Evolutionary conservation across 2,888 invertebrate species (phyloP).

Genomic region (Spialia ferax): DNA sequence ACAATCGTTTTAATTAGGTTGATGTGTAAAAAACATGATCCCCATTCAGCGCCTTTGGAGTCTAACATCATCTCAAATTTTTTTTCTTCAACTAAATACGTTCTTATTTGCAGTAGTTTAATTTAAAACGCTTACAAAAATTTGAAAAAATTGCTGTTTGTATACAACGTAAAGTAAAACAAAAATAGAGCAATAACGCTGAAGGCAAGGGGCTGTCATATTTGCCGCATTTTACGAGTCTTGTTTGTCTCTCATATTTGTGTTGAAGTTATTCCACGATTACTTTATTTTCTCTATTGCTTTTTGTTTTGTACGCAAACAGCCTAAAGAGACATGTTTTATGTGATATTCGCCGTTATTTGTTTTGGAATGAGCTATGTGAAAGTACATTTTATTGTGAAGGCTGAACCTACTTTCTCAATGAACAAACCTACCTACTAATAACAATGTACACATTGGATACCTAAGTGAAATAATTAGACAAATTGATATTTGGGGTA

Average conservation of each 20-base stretch:
- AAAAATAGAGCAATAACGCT: constrained; percentile 23
- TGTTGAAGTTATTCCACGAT: constrained; percentile 29
- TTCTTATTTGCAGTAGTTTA: too few relatives aligned
- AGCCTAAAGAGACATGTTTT: constrained; percentile 15
- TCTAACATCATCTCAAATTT: too few relatives aligned
- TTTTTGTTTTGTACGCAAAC: constrained; percentile 49
- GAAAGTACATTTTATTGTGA: not conserved
- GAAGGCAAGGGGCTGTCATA: constrained; percentile 24
- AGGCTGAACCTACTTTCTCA: too few relatives aligned
- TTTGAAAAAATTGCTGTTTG: not conserved
- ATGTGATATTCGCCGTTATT: constrained; percentile 13
- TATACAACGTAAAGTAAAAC: not conserved
- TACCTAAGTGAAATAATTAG: too few relatives aligned
- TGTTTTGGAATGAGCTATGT: not conserved
- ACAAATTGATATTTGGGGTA: too few relatives aligned
- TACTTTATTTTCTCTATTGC: constrained; percentile 28
- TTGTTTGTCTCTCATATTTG: constrained; percentile 36
- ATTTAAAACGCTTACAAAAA: constrained; percentile 9
- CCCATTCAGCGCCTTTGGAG: too few relatives aligned
- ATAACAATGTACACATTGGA: too few relatives aligned
- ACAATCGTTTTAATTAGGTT: too few relatives aligned
- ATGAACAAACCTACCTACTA: too few relatives aligned
- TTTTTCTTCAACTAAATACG: too few relatives aligned
- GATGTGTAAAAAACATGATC: too few relatives aligned
- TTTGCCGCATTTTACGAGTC: constrained; percentile 33